Evolutionary conservation across 2,888 invertebrate species (phyloP), one percentile per base, ranked within the genome.

Genomic region (Rapana venosa): DNA sequence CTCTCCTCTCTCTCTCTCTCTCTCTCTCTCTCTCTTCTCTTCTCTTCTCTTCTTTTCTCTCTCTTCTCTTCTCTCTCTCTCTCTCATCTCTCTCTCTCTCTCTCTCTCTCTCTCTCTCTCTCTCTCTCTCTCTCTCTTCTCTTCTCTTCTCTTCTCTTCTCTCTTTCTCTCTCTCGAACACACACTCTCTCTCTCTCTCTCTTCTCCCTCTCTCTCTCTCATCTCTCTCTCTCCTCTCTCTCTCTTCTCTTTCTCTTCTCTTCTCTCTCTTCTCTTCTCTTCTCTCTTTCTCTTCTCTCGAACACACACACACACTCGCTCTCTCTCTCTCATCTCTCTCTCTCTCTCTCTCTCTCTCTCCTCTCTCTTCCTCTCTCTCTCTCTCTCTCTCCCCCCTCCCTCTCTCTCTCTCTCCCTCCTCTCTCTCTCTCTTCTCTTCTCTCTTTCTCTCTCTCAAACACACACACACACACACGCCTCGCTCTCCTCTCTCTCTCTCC

Each of bases 341-440:
- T 22, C 22, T 61, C 61, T 61, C 61, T 22, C 22, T 61, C 61
- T 61, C 61, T 22, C 22, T 22, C 61, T 61, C n/a, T 17, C 8
- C 47, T 47, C 47, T 47, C 47, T 47, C 47, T 47, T 8, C 8
- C 47, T 47, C 47, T 47, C n/a, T n/a, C n/a, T n/a, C n/a, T 20
- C 70, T 70, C 4, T 70, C 70, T 70, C 70, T 70, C 70, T 70
- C 70, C 26, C 70, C n/a, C n/a, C n/a, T n/a, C n/a, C 26, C 70
- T 70, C 70, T 74, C 74, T 74, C 74, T 74, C 74, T 74, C 74
- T 74, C 30, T 74, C 74, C n/a, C 30, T 74, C 74, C 74, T 74
- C 74, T 74, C 74, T n/a, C 22, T 22, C n/a, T n/a, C 22, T 8
- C 70, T n/a, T 70, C 70, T 20, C 22, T 70, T 15, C 22, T 70